A percentile compares a stretch with the other conserved stretches of the same genome.
Evolutionary conservation across 1,140 invertebrate genomes (phyloP).

Genomic region (Fopius arisanus): DNA sequence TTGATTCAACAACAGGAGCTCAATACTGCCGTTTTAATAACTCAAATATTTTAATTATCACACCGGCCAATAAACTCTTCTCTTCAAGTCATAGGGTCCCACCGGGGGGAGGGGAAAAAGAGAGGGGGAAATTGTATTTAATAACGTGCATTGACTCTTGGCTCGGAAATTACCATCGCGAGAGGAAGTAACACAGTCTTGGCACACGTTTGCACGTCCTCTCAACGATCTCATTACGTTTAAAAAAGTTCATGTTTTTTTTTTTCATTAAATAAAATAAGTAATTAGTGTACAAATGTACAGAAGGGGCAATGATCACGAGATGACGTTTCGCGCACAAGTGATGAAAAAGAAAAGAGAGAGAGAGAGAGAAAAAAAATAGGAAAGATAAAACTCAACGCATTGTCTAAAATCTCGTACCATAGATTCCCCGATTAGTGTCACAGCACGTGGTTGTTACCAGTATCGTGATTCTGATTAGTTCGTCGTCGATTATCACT

Average conservation of each 20-base stretch:
- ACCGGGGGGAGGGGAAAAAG: neutral
- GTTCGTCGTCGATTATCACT: constrained; percentile 27
- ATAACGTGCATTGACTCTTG: constrained; percentile 11
- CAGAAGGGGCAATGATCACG: constrained; percentile 16
- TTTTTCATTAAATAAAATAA: constrained; percentile 19
- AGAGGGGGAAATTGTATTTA: neutral
- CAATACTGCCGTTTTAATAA: constrained; percentile 4
- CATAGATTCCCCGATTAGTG: constrained; percentile 12
- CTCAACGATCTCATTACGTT: neutral
- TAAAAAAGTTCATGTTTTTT: neutral
- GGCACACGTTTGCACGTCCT: neutral
- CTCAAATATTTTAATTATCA: neutral
- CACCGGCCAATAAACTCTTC: neutral
- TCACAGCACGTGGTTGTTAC: constrained; percentile 25
- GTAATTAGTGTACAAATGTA: constrained; percentile 37
- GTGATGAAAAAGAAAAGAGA: neutral
- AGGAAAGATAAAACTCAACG: neutral
- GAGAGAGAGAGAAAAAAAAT: neutral
- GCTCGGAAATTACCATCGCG: constrained; percentile 9
- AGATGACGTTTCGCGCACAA: constrained; percentile 21
- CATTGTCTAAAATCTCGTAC: constrained; percentile 19
- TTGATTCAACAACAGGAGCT: constrained; percentile 1
- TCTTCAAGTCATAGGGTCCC: neutral
- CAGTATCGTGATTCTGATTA: constrained; percentile 12
- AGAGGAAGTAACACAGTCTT: constrained; percentile 1